Conservation (phyloP, 2,113 vertebrate species). For the Gambusia affinis region DNA sequence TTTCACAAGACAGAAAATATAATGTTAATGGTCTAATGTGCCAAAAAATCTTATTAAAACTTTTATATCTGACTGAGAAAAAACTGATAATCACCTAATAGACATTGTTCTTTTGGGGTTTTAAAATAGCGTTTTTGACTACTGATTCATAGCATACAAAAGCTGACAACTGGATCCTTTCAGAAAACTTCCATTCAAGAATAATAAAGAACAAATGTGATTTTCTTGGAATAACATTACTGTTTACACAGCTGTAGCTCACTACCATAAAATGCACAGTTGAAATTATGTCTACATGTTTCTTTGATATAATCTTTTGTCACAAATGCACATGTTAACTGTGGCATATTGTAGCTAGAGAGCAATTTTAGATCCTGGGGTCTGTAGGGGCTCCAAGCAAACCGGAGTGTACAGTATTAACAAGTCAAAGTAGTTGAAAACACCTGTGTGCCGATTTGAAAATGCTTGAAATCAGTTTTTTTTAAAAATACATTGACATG, state of each 20-base stretch:
- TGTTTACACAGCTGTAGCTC: too few species aligned
- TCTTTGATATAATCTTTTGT: background rate
- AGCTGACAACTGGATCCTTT: background rate
- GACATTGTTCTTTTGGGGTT: background rate
- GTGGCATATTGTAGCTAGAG: background rate
- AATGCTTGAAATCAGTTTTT: background rate
- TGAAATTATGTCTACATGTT: background rate
- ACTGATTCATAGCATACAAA: background rate
- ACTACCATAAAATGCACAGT: background rate
- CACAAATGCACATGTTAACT: background rate
- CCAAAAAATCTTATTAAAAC: background rate
- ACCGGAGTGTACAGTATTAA: constrained; percentile 2
- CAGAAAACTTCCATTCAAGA: background rate
- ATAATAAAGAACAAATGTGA: background rate
- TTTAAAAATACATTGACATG: too few species aligned
- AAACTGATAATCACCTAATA: background rate
- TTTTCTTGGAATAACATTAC: too few species aligned
- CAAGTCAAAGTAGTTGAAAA: constrained; percentile 5
- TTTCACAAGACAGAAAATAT: too few species aligned
- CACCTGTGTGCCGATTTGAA: constrained; percentile 1
- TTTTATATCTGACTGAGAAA: background rate
- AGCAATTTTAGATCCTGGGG: too few species aligned
- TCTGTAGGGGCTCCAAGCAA: too few species aligned
- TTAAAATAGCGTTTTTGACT: background rate
- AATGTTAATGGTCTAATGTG: too few species aligned